A percentile compares a stretch with the other conserved stretches of the same genome.
Conservation (phyloP, 2,797 vertebrate genomes). For the Coendou prehensilis region DNA sequence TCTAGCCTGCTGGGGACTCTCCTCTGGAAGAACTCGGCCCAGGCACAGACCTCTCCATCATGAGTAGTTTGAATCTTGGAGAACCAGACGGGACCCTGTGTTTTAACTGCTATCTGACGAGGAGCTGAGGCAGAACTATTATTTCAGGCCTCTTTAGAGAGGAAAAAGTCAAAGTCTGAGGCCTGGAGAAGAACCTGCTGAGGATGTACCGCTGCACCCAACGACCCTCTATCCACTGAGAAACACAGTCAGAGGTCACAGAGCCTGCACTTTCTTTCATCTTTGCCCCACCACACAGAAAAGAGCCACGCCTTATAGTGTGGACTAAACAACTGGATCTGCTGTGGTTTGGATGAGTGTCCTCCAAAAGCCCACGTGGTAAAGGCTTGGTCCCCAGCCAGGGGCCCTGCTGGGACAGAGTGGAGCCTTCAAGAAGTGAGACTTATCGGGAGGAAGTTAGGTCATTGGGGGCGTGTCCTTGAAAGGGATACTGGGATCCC, state of each 20-base stretch:
- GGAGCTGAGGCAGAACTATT: not conserved
- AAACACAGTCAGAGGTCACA: not conserved
- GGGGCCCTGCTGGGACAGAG: not conserved
- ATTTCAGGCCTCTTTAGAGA: not conserved
- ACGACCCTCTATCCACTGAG: not conserved
- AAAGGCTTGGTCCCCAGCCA: not conserved
- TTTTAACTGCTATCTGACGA: constrained; percentile 32
- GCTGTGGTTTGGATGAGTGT: not conserved
- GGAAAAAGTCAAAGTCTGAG: not conserved
- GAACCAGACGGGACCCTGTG: constrained; percentile 1
- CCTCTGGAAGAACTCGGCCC: not conserved
- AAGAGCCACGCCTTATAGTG: not conserved
- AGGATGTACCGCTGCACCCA: not conserved
- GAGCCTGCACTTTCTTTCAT: not conserved
- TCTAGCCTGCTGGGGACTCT: not conserved
- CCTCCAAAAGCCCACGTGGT: not conserved
- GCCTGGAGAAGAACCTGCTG: not conserved
- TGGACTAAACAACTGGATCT: not conserved
- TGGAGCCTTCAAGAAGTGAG: not conserved
- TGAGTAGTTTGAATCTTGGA: not conserved
- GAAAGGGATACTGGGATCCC: not conserved
- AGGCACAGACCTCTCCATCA: not conserved
- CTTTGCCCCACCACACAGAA: not conserved
- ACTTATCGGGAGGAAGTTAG: not conserved
- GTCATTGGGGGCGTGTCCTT: not conserved